These are phyloP conservation scores for Malthinus flaveolus DNA, from an alignment of 2,888 invertebrate species.

Conservation along the genomic window DNA sequence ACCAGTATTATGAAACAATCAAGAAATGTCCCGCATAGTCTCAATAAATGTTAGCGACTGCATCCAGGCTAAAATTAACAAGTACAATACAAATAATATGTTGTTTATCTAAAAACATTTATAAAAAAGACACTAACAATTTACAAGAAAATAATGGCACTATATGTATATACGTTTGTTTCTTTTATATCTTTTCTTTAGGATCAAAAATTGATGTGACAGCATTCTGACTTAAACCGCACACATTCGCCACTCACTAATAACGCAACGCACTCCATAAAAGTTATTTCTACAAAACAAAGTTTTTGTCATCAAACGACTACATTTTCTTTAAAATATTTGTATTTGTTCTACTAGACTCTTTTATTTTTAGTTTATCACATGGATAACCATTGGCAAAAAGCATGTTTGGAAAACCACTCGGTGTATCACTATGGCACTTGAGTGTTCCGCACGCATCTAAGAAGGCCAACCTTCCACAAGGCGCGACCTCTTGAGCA, in stretches of 20 bases:
- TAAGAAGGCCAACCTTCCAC: constrained; percentile 91
- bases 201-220: constrained; percentile 32
- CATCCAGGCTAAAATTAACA: constrained; percentile 55
- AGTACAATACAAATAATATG: constrained; percentile 55
- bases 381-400: constrained; percentile 56
- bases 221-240: constrained; percentile 44
- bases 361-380: constrained; percentile 49
- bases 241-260: constrained; percentile 44
- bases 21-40: constrained; percentile 49
- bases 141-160: constrained; percentile 57
- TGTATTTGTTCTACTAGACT: constrained; percentile 48
- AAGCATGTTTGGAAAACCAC: constrained; percentile 48
- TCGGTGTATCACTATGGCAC: constrained; percentile 54
- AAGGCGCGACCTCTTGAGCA: constrained; percentile 84
- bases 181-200: constrained; percentile 3
- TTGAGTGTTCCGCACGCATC: constrained; percentile 52
- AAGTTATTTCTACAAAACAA: constrained; percentile 34
- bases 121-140: constrained; percentile 56
- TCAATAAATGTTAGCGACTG: constrained; percentile 49
- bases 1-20: constrained; percentile 53
- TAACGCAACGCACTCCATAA: constrained; percentile 40
- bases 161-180: constrained; percentile 47
- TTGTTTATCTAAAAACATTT: constrained; percentile 56
- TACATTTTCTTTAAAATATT: constrained; percentile 44
- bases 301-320: constrained; percentile 45